Evolutionary conservation across 2,888 invertebrate species (phyloP).

Genomic region (Nasonovia ribisnigri): DNA sequence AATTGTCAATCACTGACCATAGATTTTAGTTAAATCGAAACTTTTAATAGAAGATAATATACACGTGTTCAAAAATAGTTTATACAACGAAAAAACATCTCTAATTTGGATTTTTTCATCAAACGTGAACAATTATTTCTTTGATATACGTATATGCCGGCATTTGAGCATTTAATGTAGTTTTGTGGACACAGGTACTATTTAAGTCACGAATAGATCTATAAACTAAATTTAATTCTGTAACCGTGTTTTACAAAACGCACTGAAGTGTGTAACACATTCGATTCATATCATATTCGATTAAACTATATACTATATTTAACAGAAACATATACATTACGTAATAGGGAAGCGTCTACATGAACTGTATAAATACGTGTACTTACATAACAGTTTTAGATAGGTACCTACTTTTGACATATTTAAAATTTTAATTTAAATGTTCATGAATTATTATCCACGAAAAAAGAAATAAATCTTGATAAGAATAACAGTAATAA

Average conservation of each 20-base stretch:
- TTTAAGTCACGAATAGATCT: neutral
- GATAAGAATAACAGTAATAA: conserved; percentile 8
- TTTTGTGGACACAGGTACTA: neutral
- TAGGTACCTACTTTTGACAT: neutral
- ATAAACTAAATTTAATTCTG: neutral
- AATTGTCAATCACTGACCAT: neutral
- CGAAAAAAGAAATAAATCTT: neutral
- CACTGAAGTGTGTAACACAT: neutral
- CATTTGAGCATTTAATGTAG: neutral
- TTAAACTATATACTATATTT: neutral
- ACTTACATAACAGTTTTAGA: neutral
- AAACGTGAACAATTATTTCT: neutral
- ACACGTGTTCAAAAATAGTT: neutral
- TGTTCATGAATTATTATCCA: neutral
- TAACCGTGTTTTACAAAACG: neutral
- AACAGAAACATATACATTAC: neutral
- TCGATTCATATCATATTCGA: neutral
- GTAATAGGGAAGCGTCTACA: neutral
- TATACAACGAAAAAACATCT: neutral
- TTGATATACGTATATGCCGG: neutral
- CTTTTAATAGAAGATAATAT: neutral
- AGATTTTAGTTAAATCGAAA: neutral
- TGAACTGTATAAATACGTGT: neutral
- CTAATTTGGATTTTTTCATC: neutral
- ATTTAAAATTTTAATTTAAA: conserved; percentile 4